Conservation (phyloP, 2,888 invertebrate genomes). For the Spilarctia lutea region DNA sequence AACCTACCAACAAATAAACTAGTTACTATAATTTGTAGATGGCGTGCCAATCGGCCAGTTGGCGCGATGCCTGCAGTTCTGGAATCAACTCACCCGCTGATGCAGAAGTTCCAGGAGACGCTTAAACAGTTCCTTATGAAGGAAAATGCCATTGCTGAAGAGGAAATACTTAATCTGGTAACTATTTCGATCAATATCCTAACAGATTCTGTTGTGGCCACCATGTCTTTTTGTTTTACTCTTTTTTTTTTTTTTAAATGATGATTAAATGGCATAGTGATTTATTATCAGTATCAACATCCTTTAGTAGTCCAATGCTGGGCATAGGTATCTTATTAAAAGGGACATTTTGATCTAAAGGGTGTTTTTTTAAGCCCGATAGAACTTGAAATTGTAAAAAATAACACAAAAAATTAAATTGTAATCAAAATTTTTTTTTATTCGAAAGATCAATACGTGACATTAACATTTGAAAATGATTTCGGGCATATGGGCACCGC, state of each 20-base stretch:
- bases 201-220: too few species aligned
- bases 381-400: too few species aligned
- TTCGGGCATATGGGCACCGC: too few species aligned
- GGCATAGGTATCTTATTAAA: too few species aligned
- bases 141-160: slow-evolving; percentile 88
- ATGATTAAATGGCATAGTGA: not conserved
- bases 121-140: slow-evolving; percentile 88
- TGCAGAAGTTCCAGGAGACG: slow-evolving; percentile 90
- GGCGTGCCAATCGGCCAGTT: slow-evolving; percentile 70
- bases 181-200: not conserved
- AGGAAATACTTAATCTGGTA: slow-evolving; percentile 90
- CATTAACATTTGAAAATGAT: too few species aligned
- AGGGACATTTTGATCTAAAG: too few species aligned
- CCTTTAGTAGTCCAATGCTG: too few species aligned
- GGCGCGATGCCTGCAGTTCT: slow-evolving; percentile 85
- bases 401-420: too few species aligned
- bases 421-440: too few species aligned
- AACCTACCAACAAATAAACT: not conserved
- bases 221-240: not conserved
- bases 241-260: not conserved
- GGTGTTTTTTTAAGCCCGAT: too few species aligned
- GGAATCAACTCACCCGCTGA: slow-evolving; percentile 90
- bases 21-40: slow-evolving; percentile 54
- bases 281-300: too few species aligned
- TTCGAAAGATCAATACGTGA: too few species aligned